phyloP scores from a whole-genome alignment of 2,113 vertebrate genomes.

The Aplodontia rufa region DNA sequence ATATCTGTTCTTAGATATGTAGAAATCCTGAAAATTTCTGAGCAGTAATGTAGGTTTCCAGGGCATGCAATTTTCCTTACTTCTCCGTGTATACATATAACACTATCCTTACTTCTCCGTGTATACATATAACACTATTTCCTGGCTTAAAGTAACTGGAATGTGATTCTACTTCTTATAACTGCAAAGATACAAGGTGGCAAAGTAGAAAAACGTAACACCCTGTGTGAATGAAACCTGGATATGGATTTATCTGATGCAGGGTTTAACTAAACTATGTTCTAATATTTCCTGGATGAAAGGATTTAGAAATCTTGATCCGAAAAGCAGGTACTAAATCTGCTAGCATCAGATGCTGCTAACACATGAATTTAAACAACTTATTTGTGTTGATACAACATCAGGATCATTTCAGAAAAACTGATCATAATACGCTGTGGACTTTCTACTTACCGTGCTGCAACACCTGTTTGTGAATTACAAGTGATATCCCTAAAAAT shows the following conservation, averaged over 20 bases:
- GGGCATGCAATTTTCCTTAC: background rate
- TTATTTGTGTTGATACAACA: slow-evolving; percentile 47
- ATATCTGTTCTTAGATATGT: background rate
- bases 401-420: slow-evolving; percentile 43
- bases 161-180: background rate
- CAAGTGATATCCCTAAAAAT: background rate
- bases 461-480: background rate
- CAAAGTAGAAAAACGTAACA: background rate
- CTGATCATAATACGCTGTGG: background rate
- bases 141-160: background rate
- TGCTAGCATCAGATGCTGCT: slow-evolving; percentile 40
- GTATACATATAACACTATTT: background rate
- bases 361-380: slow-evolving; percentile 58
- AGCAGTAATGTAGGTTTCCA: background rate
- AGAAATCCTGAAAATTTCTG: background rate
- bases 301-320: slow-evolving; percentile 26
- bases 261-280: background rate
- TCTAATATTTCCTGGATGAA: slow-evolving; percentile 49
- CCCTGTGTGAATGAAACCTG: background rate
- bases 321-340: slow-evolving; percentile 50
- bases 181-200: background rate
- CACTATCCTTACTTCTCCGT: background rate
- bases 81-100: background rate
- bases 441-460: slow-evolving; percentile 29
- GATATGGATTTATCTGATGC: background rate